These are phyloP conservation scores for Allophyes oxyacanthae DNA, from an alignment of 2,888 invertebrate genomes.

Conservation along the genomic window DNA sequence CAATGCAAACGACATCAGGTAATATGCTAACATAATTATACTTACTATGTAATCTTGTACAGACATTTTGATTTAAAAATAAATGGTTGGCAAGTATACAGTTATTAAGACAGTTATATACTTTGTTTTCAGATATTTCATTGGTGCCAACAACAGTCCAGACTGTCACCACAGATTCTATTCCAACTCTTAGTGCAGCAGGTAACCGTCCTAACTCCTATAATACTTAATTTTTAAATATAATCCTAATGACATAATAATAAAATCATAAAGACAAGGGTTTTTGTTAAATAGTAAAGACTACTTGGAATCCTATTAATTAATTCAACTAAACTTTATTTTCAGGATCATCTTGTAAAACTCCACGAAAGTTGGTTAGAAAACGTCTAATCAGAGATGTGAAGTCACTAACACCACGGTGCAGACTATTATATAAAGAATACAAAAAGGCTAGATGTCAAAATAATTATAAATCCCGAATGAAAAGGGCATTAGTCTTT, in stretches of 20 bases:
- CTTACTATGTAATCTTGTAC: no score
- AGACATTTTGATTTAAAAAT: not conserved
- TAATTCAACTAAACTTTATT: not conserved
- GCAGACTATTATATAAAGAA: not conserved
- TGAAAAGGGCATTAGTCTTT: not conserved
- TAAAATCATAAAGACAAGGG: not conserved
- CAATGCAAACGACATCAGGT: not conserved
- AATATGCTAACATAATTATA: not conserved
- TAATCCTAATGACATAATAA: not conserved
- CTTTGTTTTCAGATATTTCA: not conserved
- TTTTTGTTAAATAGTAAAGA: no score
- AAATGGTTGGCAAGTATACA: not conserved
- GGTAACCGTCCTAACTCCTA: not conserved
- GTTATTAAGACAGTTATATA: no score
- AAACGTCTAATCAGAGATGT: not conserved
- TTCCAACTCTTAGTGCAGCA: not conserved
- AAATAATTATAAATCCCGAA: slow-evolving; percentile 1
- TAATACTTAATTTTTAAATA: no score
- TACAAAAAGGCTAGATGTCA: not conserved
- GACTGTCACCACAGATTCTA: not conserved
- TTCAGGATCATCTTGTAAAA: not conserved
- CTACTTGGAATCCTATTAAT: not conserved
- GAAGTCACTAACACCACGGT: slow-evolving; percentile 1
- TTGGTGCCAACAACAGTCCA: not conserved
- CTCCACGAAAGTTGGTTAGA: not conserved